Conservation (phyloP, 2,113 vertebrate genomes). For the Meles meles region DNA sequence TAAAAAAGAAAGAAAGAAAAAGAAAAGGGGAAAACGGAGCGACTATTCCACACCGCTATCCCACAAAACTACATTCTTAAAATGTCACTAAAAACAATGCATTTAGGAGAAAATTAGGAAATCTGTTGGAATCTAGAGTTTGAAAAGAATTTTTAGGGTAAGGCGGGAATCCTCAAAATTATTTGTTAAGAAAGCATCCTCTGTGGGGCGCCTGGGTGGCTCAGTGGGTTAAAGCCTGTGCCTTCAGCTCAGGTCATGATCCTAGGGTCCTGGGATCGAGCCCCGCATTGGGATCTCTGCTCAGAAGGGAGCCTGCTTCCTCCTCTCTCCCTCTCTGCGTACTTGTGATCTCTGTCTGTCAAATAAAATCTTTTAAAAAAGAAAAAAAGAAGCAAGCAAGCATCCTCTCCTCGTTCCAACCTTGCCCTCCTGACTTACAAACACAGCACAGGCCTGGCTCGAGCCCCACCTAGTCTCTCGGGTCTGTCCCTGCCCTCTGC, state of each 20-base stretch:
- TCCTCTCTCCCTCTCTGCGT: no score
- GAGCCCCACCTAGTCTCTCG: accelerated
- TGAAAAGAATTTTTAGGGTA: not conserved
- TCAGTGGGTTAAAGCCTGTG: no score
- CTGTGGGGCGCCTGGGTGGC: no score
- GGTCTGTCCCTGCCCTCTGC: not conserved
- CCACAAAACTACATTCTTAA: not conserved
- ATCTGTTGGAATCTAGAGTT: not conserved
- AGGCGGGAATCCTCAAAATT: not conserved
- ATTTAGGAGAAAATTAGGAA: not conserved
- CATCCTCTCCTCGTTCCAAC: not conserved
- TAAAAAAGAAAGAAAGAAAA: no score
- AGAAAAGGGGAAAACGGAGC: not conserved
- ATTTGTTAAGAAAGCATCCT: not conserved
- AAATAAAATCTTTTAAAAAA: no score
- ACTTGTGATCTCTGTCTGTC: no score
- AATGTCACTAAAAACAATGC: not conserved
- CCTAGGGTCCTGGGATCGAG: no score
- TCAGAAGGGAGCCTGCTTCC: no score
- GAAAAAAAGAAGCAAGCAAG: no score
- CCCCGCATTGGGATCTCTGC: no score
- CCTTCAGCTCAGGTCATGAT: no score
- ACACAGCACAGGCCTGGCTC: no score
- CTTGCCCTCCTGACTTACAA: not conserved
- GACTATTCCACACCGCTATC: not conserved